Base-by-base conservation (phyloP, 2,797 vertebrate genomes). In the Cirrhinus mrigala region DNA sequence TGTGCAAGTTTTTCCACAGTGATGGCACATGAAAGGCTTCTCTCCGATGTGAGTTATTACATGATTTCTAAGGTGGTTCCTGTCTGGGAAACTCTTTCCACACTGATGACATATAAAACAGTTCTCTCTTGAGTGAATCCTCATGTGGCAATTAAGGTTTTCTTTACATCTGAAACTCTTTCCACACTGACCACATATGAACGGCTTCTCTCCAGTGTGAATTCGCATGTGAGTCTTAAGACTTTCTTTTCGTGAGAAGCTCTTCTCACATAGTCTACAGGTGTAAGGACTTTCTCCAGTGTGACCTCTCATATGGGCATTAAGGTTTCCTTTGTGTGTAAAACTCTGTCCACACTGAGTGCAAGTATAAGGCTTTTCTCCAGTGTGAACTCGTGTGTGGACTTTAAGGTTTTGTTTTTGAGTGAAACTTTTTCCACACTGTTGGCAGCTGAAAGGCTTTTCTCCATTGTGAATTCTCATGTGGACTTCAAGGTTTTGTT, bases 91-190 rank as follows among this genome's bases (percentile, higher is more conserved):
- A 46, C 56, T 79, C 9, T 6, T 46, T 62, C 15, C 76, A 62
- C 74, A 77, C 3, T 58, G 52, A 40, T 56, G 52, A 40, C 74
- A 77, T 4, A 15, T 40, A 0, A 15, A 79, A 46, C n/a, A 2
- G 40, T 62, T 46, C 76, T 79, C 56, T 62, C 76, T 62, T 10
- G 56, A 58, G 56, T 79, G 76, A 62, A 62, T 46, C 29, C n/a
- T 79, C 56, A 79, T 62, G 56, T 79, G 76, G n/a, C 56, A 62
- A 11, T 79, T 62, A 79, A 79, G 76, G 56, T 54, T 62, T 79
- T 44, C 56, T 62, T 79, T 79, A 40, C 50, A 54, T 40, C 56
- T 62, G 76, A 79, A 79, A 46, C 56, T 79, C 15, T 79, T 79
- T 46, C 76, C 37, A 20, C 76, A 78, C 76, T 62, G 76, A 60